Base-by-base conservation (phyloP, 1,140 invertebrate genomes). In the Papilio xuthus region DNA sequence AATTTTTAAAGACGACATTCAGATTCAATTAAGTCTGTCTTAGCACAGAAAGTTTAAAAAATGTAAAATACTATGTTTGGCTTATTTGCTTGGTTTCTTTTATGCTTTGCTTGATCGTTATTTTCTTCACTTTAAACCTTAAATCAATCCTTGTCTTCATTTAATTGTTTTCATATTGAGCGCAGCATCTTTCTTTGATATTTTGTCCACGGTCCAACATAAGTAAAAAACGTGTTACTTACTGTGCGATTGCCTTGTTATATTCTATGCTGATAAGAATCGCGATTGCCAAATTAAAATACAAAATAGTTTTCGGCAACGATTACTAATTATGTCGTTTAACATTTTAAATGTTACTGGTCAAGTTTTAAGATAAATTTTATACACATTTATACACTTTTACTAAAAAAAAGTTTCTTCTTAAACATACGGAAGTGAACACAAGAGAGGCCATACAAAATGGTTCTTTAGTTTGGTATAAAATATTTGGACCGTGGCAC, bases 401-500 rank as follows among this genome's bases (percentile, higher is more conserved):
- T 20, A 53, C 18, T 53, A 20, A n/a, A 53, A 9, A 53, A 47
- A 18, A 37, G 32, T 37, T 37, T 37, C 12, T 50, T 53, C 20
- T 20, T 53, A 42, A 71, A 71, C 10, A 44, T 44, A 47, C 23
- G 42, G 71, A 73, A 50, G 72, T 74, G 72, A 74, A 74, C 72
- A 74, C 72, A 74, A 32, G 72, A 32, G 53, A 74, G 47, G 53
- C 44, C 44, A 23, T 56, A n/a, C 18, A 32, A 71, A n/a, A 70
- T 47, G 44, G 44, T 50, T 44, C 44, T 53, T 74, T 26, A n/a
- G 47, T 74, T 37, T 56, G 42, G 7, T 53, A 81, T 82, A 84
- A 81, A 71, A 82, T 79, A 56, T 83, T 81, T 86, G 84, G 85
- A 84, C 84, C 80, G 81, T 87, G 83, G 84, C 23, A 87, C 84